Evolutionary conservation across 2,797 vertebrate genomes (phyloP).

Genomic region (Pteropus rufus): DNA sequence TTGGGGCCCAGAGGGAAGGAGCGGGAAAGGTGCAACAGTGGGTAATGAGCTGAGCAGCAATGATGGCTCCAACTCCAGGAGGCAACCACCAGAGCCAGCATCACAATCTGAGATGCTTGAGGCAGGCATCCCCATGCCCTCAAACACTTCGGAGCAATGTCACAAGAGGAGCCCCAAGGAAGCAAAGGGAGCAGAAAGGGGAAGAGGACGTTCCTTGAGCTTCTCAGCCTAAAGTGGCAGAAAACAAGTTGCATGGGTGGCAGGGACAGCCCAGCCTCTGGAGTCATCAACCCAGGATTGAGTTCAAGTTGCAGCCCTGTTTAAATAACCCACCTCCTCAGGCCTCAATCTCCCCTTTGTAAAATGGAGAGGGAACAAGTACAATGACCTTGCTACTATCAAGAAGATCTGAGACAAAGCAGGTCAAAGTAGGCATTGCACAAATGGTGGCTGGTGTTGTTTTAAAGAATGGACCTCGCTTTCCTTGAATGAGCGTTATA

Average conservation of each 20-base stretch:
- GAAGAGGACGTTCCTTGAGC: accelerated
- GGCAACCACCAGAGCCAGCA: neutral
- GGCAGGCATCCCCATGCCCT: neutral
- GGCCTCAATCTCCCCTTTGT: neutral
- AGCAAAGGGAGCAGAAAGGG: neutral
- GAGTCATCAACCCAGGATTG: neutral
- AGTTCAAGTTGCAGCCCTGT: neutral
- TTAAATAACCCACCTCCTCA: neutral
- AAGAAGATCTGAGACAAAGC: neutral
- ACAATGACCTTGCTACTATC: neutral
- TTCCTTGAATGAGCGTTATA: neutral
- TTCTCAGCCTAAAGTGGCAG: neutral
- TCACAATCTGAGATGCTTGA: neutral
- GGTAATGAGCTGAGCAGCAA: neutral
- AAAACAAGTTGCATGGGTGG: neutral
- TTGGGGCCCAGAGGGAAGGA: neutral
- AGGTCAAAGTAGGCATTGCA: neutral
- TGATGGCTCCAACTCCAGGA: neutral
- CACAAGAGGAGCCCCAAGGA: neutral
- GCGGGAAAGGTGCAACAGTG: accelerated
- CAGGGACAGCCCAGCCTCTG: neutral
- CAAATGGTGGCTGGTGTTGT: neutral
- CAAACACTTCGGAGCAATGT: accelerated
- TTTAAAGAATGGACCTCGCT: neutral
- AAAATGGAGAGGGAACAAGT: neutral